phyloP scores from a whole-genome alignment of 2,113 vertebrate species.

The Gallinago undulata region DNA sequence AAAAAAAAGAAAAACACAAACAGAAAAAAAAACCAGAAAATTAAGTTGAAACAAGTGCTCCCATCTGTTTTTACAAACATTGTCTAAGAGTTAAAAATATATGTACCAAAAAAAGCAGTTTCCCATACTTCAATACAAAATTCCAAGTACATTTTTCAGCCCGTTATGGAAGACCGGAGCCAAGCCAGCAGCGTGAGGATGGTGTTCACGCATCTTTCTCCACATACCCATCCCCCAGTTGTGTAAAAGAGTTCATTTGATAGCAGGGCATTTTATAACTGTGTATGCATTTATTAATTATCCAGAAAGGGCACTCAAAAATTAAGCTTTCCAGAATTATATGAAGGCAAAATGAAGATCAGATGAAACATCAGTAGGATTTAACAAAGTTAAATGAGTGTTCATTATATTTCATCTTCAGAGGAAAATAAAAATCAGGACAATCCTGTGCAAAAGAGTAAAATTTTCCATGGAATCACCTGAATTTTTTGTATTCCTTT shows the following conservation, averaged over 20 bases:
- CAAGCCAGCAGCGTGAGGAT: not conserved
- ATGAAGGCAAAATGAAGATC: not conserved
- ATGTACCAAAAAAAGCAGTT: not conserved
- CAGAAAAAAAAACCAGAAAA: not conserved
- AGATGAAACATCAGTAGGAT: not conserved
- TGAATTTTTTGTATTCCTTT: not conserved
- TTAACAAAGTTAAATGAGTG: not conserved
- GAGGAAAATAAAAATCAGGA: not conserved
- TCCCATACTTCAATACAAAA: not conserved
- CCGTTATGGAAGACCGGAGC: not conserved
- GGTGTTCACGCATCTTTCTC: not conserved
- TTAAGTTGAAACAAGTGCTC: not conserved
- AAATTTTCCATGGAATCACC: not conserved
- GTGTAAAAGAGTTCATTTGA: not conserved
- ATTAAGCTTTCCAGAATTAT: not conserved
- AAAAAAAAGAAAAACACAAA: not conserved
- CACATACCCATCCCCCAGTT: not conserved
- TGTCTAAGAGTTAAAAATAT: not conserved
- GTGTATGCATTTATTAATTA: not conserved
- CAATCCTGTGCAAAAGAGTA: not conserved
- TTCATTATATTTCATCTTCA: not conserved
- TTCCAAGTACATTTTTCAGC: not conserved
- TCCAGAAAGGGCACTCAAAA: not conserved
- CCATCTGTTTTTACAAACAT: not conserved
- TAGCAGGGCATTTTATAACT: not conserved